phyloP scores from a whole-genome alignment of 2,888 invertebrate species.

The Pheosia tremula region DNA sequence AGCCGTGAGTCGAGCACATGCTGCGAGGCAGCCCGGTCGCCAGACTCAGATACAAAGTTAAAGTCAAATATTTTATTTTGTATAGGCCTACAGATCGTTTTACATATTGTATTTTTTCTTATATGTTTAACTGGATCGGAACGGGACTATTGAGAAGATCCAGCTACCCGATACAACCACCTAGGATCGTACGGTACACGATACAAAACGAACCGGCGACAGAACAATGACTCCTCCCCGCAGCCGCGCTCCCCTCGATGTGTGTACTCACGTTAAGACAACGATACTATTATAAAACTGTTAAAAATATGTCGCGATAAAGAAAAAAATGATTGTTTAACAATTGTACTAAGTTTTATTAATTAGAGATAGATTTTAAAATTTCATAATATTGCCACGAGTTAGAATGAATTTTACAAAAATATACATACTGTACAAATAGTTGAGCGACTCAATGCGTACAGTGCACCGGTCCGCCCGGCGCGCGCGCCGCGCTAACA shows the following conservation, averaged over 20 bases:
- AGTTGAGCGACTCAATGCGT: slow-evolving; percentile 73
- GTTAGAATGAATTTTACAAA: slow-evolving; percentile 81
- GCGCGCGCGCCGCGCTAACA: slow-evolving; percentile 34
- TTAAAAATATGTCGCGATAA: slow-evolving; percentile 9
- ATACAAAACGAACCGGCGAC: background rate
- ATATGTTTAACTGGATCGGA: too few species aligned
- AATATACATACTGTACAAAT: slow-evolving; percentile 83
- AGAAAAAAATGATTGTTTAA: slow-evolving; percentile 49
- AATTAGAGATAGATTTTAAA: slow-evolving; percentile 73
- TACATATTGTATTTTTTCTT: too few species aligned
- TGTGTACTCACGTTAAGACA: slow-evolving; percentile 11
- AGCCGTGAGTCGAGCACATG: slow-evolving; percentile 54
- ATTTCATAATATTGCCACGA: slow-evolving; percentile 79
- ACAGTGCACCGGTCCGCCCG: slow-evolving; percentile 38
- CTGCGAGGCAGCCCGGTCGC: slow-evolving; percentile 3
- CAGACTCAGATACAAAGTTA: too few species aligned
- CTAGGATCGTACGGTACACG: too few species aligned
- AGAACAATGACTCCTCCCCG: background rate
- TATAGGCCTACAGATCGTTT: too few species aligned
- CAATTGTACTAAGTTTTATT: slow-evolving; percentile 77
- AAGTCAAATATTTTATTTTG: too few species aligned
- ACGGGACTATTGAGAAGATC: too few species aligned
- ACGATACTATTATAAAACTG: slow-evolving; percentile 19
- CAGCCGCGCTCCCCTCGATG: background rate
- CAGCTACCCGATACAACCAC: too few species aligned